Evolutionary conservation across 2,888 invertebrate genomes (phyloP).

Genomic region (Julus scandinavius): DNA sequence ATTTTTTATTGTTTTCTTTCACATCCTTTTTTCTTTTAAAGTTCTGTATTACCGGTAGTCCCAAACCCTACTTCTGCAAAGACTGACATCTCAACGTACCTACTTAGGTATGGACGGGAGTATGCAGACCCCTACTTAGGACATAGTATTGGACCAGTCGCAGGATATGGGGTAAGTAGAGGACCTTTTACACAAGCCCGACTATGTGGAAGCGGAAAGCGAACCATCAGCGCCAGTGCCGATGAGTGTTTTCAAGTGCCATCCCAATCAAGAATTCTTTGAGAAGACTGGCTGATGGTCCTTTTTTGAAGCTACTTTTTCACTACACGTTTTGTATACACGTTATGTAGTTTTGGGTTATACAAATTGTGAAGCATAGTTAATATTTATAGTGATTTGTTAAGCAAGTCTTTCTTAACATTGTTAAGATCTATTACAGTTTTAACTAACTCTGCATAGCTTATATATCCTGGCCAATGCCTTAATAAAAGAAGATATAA

Average conservation of each 20-base stretch:
- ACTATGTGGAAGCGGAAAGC: not conserved
- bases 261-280: not conserved
- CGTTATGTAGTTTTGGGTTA: too few species aligned
- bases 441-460: too few species aligned
- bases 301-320: not conserved
- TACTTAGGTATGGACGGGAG: conserved; percentile 83
- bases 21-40: conserved; percentile 62
- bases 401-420: too few species aligned
- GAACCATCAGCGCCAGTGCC: not conserved
- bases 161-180: conserved; percentile 91
- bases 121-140: conserved; percentile 89
- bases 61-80: conserved; percentile 59
- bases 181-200: not conserved
- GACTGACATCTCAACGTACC: conserved; percentile 61
- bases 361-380: too few species aligned
- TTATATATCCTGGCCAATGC: too few species aligned
- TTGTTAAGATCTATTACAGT: too few species aligned
- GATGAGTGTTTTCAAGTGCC: not conserved
- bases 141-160: conserved; percentile 95
- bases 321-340: not conserved
- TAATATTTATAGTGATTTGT: too few species aligned
- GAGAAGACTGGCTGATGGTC: conserved; percentile 22
- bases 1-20: conserved; percentile 58
- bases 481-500: too few species aligned
- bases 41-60: conserved; percentile 59